Percentiles rank a stretch among this genome's conserved stretches.
Conservation (phyloP, 92 coral and sea anemone genomes). For the Siderastrea siderea region DNA sequence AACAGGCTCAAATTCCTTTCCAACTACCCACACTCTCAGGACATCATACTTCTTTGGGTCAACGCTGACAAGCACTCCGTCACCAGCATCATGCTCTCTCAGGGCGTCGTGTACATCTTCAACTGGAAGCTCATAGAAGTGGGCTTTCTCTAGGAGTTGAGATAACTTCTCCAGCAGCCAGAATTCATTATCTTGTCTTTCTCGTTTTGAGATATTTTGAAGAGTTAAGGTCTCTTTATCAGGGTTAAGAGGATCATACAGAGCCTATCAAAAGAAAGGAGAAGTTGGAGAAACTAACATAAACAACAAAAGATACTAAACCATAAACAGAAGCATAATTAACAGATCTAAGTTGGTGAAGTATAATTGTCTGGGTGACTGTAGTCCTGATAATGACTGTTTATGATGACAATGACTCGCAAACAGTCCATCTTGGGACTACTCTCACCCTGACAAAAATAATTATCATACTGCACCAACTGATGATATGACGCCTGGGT, state of each 20-base stretch:
- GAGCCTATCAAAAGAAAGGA: slow-evolving; percentile 51
- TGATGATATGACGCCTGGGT: too few species aligned
- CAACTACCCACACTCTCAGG: slow-evolving; percentile 86
- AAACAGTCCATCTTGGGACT: too few species aligned
- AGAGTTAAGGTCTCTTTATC: slow-evolving; percentile 89
- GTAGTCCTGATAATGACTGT: too few species aligned
- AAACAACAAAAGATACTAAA: not conserved
- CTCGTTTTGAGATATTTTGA: slow-evolving; percentile 66
- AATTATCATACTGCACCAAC: too few species aligned
- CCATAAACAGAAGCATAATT: not conserved
- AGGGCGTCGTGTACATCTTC: slow-evolving; percentile 73
- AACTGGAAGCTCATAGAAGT: slow-evolving; percentile 87
- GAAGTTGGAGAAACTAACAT: not conserved
- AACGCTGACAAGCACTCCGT: slow-evolving; percentile 90
- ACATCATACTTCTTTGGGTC: slow-evolving; percentile 87
- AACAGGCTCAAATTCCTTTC: slow-evolving; percentile 79
- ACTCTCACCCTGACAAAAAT: too few species aligned
- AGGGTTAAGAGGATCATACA: slow-evolving; percentile 92
- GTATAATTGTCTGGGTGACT: too few species aligned
- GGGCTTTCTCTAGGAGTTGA: slow-evolving; percentile 80
- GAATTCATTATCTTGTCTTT: slow-evolving; percentile 78
- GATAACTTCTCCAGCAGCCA: slow-evolving; percentile 75
- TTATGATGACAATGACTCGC: too few species aligned
- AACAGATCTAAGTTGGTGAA: too few species aligned
- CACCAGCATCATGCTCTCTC: slow-evolving; percentile 85